Evolutionary conservation across 1,140 invertebrate genomes (phyloP), one percentile per base, ranked within the genome.

Genomic region (Helicoverpa zea): DNA sequence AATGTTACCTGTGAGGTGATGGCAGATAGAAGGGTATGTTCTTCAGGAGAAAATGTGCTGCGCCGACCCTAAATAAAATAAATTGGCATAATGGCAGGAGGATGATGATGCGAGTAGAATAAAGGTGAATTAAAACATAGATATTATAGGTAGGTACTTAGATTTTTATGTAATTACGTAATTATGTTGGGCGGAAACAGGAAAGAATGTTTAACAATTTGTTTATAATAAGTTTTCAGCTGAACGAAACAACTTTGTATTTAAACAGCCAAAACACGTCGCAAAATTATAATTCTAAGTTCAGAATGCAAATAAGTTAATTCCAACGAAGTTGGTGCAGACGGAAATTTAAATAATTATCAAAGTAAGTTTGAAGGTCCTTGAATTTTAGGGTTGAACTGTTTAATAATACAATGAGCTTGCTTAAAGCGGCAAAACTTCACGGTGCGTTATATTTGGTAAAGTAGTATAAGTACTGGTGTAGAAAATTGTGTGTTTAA

Each of bases 401-500:
- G 58, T 75, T 75, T 47, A 61, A 75, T 61, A 75, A 75, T 75
- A 75, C 73, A 61, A 61, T 61, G 61, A 61, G 56, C 35, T 58
- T 29, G 47, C 54, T 58, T 58, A 43, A n/a, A 47, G 11, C 18
- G 23, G 13, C 3, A 9, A 70, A 52, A 52, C 49, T 70, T 70
- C 29, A 0, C 47, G 66, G 47, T 70, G 58, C 23, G 43, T 49
- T 16, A 66, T 66, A 66, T 49, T 66, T 66, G 43, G 9, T 2
- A 66, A 10, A 66, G 43, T 47, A 18, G 58, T 61, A 35, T 10
- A 9, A 64, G n/a, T 12, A 70, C 18, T n/a, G 11, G 18, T 29
- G 18, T 52, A 70, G 12, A 70, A 47, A 16, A 64, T 47, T 70
- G 11, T 16, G 9, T 58, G 35, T 73, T 56, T 56, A 14, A n/a